Base-by-base conservation (phyloP, 2,113 vertebrate species). In the Sebastes schlegelii region DNA sequence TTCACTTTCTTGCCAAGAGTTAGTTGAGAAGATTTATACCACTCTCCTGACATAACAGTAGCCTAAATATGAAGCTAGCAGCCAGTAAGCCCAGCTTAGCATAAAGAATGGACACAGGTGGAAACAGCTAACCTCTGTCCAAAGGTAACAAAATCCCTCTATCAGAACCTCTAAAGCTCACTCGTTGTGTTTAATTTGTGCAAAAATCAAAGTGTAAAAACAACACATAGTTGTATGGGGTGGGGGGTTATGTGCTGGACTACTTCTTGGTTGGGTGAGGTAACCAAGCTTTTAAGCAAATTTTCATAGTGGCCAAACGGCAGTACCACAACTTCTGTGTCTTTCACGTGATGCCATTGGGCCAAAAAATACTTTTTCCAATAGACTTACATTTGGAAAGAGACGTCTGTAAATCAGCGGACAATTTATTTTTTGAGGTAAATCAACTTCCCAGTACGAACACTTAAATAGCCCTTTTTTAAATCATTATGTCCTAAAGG, bases 51-150 rank as follows among this genome's bases (percentile, higher is more conserved):
- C 2, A 52, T 21, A 10, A 5, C 13, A 3, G 62, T 17, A 58
- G 12, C 58, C 1, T 8, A 45, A 34, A 60, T 26, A 7, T 17
- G 8, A 49, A 34, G 57, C 23, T 13, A 13, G 17, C 46, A 21
- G 6, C 10, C 2, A 0, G 17, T 42, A 40, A 34, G 23, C 1
- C 4, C 49, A 48, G 34, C 13, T 46, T 66, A 13, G 23, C 17
- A 21, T 77, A 67, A 74, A 48, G 54, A 60, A 13, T 52, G 13
- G 6, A 81, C n/a, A 43, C 63, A 52, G n/a, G 45, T 9, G 21
- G 26, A 8, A 74, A 21, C 26, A 48, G 42, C 10, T 5, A 34
- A 10, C 58, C 58, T 14, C 4, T 52, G 6, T 45, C 4, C 8
- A 73, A 48, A 46, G 43, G 42, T 46, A 26, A 61, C 8, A 72